These are phyloP conservation scores for Gari tellinella DNA, from an alignment of 2,888 invertebrate genomes.

Conservation along the genomic window DNA sequence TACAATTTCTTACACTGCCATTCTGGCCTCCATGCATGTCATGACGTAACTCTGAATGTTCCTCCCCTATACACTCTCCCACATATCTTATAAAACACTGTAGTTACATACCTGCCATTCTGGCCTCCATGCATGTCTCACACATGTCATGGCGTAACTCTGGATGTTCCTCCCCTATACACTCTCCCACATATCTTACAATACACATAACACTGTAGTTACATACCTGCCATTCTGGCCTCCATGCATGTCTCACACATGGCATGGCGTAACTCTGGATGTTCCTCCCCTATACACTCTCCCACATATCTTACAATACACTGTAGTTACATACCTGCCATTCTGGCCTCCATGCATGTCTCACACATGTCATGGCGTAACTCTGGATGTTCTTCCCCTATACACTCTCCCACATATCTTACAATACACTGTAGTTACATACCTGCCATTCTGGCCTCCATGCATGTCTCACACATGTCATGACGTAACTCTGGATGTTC, in stretches of 20 bases:
- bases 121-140: conserved; percentile 98
- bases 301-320: too few species aligned
- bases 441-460: conserved; percentile 98
- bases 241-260: conserved; percentile 99
- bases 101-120: conserved; percentile 93
- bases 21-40: conserved; percentile 97
- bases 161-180: conserved; percentile 98
- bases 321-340: conserved; percentile 90
- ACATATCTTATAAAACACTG: too few species aligned
- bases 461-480: conserved; percentile 99
- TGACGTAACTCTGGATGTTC: conserved; percentile 98
- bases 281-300: conserved; percentile 97
- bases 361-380: conserved; percentile 99
- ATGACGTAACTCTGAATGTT: conserved; percentile 97
- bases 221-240: conserved; percentile 95
- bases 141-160: conserved; percentile 99
- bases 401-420: conserved; percentile 99
- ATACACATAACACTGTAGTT: background rate
- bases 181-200: conserved; percentile 99
- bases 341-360: conserved; percentile 97
- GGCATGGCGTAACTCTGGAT: conserved; percentile 97
- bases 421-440: too few species aligned
- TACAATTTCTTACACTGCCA: too few species aligned
- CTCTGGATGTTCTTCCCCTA: conserved; percentile 99
- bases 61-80: conserved; percentile 99